These are phyloP conservation scores for Apteryx owenii DNA, from an alignment of 2,113 vertebrate species.

Conservation along the genomic window DNA sequence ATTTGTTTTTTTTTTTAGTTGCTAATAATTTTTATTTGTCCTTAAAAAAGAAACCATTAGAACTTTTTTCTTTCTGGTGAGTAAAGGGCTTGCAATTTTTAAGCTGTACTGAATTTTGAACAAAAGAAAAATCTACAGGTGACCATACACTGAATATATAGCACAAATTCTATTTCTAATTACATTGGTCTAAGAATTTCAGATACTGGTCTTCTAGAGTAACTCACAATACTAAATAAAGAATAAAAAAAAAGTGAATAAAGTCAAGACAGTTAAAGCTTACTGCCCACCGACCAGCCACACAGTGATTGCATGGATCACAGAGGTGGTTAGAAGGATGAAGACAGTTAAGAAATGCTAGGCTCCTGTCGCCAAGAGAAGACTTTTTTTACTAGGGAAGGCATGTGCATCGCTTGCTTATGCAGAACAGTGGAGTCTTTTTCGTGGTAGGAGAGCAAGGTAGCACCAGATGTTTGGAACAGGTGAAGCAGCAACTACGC, in stretches of 20 bases:
- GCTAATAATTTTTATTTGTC: neutral
- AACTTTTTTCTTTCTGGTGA: neutral
- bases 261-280: neutral
- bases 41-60: neutral
- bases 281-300: neutral
- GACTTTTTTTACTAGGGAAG: neutral
- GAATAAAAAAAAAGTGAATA: neutral
- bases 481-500: neutral
- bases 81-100: neutral
- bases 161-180: neutral
- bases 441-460: neutral
- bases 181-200: neutral
- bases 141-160: neutral
- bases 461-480: neutral
- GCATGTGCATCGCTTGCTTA: accelerated
- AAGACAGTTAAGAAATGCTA: neutral
- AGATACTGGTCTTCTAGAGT: neutral
- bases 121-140: neutral
- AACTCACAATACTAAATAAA: neutral
- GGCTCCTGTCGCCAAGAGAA: neutral
- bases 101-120: neutral
- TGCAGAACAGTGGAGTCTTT: neutral
- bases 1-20: neutral
- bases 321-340: neutral
- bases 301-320: neutral